Base-by-base conservation (phyloP, 2,888 invertebrate genomes). In the Ceraclea dissimilis region DNA sequence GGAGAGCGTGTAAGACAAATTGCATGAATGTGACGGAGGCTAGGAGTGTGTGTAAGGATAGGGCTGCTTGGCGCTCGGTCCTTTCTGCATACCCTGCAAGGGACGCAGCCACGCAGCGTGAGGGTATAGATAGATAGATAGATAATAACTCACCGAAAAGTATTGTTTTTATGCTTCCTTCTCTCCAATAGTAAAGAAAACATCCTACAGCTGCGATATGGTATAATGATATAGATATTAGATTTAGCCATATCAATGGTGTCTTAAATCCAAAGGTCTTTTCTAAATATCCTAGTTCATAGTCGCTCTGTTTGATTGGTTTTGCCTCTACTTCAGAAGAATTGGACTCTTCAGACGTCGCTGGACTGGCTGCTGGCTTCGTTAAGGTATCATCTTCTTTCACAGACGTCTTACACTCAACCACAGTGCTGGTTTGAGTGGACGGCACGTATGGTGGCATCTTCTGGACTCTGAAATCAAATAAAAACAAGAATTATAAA, bases 101-200 rank as follows among this genome's bases (percentile, higher is more conserved):
- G n/a, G n/a, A n/a, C n/a, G n/a, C n/a, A n/a, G n/a, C n/a, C n/a
- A n/a, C n/a, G n/a, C n/a, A n/a, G n/a, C n/a, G n/a, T n/a, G n/a
- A n/a, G n/a, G n/a, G n/a, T n/a, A n/a, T n/a, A n/a, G n/a, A n/a
- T n/a, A n/a, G n/a, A n/a, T n/a, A n/a, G n/a, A n/a, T n/a, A n/a
- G n/a, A n/a, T n/a, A n/a, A n/a, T n/a, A n/a, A 79, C 84, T 82
- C 70, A 86, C 86, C 75, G 67, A 79, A 85, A n/a, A 79, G 8
- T 33, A 75, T 65, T 1, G 83, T 78, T 62, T 71, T 70, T 60
- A 79, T 54, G 59, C 71, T 64, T 60, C 77, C 64, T 44, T 67
- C 57, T 4, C 63, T 56, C 58, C 52, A 56, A 13, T 64, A 71
- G n/a, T 67, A 65, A 4, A 70, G 0, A 4, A 79, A 65, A 56